These are phyloP conservation scores for Perdix hodgsoniae DNA, from an alignment of 2,797 vertebrate genomes.

Conservation along the genomic window DNA sequence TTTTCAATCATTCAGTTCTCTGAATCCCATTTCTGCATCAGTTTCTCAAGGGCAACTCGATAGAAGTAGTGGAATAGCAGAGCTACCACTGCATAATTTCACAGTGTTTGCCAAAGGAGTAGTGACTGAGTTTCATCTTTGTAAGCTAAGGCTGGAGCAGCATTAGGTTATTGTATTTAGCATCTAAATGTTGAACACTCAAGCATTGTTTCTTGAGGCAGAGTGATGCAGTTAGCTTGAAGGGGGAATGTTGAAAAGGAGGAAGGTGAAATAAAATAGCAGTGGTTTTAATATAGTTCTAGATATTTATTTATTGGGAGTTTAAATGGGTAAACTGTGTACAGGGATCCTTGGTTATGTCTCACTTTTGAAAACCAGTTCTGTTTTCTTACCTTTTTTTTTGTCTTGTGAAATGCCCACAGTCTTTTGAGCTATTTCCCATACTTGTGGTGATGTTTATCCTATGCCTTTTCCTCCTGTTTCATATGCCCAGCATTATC, in stretches of 20 bases:
- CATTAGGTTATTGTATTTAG: not conserved
- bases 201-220: not conserved
- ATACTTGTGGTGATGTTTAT: conserved; percentile 46
- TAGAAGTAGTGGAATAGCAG: not conserved
- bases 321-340: conserved; percentile 4
- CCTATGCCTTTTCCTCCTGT: conserved; percentile 37
- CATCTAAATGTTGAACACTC: not conserved
- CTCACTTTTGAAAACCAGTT: not conserved
- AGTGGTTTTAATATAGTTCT: not conserved
- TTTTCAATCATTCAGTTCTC: not conserved
- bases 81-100: not conserved
- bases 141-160: not conserved
- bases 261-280: not conserved
- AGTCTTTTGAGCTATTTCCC: conserved; percentile 17
- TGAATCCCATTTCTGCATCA: not conserved
- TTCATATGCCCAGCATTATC: conserved; percentile 30
- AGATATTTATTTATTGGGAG: not conserved
- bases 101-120: not conserved
- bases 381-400: not conserved
- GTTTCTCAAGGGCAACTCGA: not conserved
- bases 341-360: not conserved
- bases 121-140: not conserved
- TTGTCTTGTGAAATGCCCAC: not conserved
- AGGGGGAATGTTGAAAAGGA: not conserved
- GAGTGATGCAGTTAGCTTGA: not conserved